These are phyloP conservation scores for Crambe crambe DNA, from an alignment of 37 sponge, comb jelly and placozoan species.

Conservation along the genomic window DNA sequence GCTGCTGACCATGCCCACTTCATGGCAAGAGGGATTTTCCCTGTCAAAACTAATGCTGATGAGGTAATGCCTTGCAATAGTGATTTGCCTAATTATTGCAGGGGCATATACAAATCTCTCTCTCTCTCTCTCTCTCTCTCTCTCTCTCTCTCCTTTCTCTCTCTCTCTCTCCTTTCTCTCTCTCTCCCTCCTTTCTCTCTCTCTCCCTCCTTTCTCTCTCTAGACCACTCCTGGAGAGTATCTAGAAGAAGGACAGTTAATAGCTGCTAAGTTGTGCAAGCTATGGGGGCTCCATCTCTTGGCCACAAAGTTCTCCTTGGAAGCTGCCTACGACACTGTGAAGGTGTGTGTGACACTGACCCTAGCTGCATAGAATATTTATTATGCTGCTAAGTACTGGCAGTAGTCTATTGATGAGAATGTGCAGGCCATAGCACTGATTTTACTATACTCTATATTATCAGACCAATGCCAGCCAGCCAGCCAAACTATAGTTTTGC, in stretches of 20 bases:
- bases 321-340: constrained; percentile 32
- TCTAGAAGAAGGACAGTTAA: constrained; percentile 29
- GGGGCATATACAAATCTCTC: too few species aligned
- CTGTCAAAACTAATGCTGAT: constrained; percentile 68
- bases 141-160: background rate
- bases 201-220: background rate
- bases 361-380: too few species aligned
- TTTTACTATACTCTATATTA: too few species aligned
- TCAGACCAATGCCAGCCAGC: too few species aligned
- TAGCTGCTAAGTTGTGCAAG: constrained; percentile 57
- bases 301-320: constrained; percentile 54
- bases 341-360: constrained; percentile 46
- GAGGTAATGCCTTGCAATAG: constrained; percentile 29
- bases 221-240: constrained; percentile 61
- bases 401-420: too few species aligned
- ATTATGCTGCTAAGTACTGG: too few species aligned
- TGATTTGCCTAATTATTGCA: too few species aligned
- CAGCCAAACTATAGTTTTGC: too few species aligned
- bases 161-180: background rate
- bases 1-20: constrained; percentile 58
- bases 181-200: background rate
- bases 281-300: constrained; percentile 56
- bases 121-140: background rate
- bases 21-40: constrained; percentile 50
- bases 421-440: too few species aligned